phyloP scores from a whole-genome alignment of 2,113 vertebrate species.

The Cyphomyrus plagiostoma region DNA sequence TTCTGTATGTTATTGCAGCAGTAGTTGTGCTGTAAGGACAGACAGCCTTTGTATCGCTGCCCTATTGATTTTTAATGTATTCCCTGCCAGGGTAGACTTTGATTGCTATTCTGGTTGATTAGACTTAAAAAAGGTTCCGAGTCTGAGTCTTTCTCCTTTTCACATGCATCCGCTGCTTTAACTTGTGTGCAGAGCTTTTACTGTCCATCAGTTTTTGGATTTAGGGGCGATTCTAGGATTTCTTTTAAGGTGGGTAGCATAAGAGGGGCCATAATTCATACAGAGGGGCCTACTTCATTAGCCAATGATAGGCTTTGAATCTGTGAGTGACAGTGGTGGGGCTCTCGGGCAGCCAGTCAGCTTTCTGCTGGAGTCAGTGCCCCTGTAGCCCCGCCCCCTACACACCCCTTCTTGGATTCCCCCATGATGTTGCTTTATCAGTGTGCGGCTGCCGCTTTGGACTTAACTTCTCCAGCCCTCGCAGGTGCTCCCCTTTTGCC shows the following conservation, averaged over 20 bases:
- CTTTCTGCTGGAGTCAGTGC: neutral
- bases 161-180: neutral
- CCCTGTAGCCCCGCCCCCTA: neutral
- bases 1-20: neutral
- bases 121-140: neutral
- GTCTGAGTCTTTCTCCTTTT: neutral
- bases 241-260: neutral
- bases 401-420: neutral
- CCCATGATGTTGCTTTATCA: neutral
- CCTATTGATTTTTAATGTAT: neutral
- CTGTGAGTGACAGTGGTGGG: neutral
- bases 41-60: neutral
- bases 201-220: neutral
- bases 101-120: neutral
- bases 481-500: neutral
- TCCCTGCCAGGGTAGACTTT: neutral
- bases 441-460: neutral
- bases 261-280: neutral
- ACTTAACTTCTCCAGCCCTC: neutral
- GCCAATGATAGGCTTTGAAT: neutral
- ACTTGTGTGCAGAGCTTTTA: neutral
- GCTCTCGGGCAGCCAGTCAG: neutral
- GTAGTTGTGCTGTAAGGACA: neutral
- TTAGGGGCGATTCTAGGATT: neutral
- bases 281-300: neutral